Evolutionary conservation across 2,888 invertebrate genomes (phyloP).

Genomic region (Pammene fasciana): DNA sequence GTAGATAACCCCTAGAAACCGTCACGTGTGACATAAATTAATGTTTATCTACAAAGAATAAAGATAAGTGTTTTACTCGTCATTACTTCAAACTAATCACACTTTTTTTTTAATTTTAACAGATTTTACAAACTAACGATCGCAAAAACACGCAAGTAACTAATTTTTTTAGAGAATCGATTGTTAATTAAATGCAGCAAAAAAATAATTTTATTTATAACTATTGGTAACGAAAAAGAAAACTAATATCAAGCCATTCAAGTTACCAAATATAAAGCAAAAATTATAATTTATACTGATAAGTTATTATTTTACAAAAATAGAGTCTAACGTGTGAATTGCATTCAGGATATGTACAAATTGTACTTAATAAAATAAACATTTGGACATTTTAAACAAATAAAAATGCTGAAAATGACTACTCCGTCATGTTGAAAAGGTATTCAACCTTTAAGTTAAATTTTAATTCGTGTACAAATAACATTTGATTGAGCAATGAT

Average conservation of each 20-base stretch:
- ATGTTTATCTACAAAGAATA: conserved; percentile 7
- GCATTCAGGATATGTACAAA: too few relatives aligned
- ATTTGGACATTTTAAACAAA: background rate
- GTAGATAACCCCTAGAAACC: conserved; percentile 21
- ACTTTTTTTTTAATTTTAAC: background rate
- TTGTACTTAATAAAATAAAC: too few relatives aligned
- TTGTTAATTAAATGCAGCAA: too few relatives aligned
- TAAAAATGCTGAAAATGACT: background rate
- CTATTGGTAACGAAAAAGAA: too few relatives aligned
- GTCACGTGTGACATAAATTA: conserved; percentile 26
- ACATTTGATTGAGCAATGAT: too few relatives aligned
- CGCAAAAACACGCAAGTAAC: background rate
- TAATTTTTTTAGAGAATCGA: too few relatives aligned
- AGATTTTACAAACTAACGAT: conserved; percentile 2
- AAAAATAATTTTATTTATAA: too few relatives aligned
- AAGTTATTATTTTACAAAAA: too few relatives aligned
- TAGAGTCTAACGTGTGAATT: too few relatives aligned
- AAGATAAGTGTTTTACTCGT: conserved; percentile 1
- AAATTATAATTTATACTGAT: too few relatives aligned
- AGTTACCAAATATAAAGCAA: too few relatives aligned
- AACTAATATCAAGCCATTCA: too few relatives aligned
- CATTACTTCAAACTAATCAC: background rate
- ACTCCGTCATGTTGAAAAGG: background rate
- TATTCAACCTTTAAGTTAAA: background rate
- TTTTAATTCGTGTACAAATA: background rate